Conservation (phyloP, 2,797 vertebrate species). For the Danio kyathit region DNA sequence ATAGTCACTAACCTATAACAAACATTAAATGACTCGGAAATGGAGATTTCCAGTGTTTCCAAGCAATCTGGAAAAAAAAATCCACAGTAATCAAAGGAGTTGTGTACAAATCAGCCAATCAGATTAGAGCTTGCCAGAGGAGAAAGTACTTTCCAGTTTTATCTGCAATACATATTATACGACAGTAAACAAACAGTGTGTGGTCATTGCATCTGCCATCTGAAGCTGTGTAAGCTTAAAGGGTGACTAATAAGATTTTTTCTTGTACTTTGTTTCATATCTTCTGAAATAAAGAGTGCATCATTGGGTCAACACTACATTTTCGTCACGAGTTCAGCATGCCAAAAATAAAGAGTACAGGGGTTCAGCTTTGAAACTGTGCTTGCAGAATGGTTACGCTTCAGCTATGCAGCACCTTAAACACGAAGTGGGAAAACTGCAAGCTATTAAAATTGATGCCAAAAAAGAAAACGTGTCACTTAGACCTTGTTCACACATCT, state of each 20-base stretch:
- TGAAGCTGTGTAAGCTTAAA: background rate
- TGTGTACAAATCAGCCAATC: constrained; percentile 7
- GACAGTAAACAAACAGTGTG: background rate
- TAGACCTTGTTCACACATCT: background rate
- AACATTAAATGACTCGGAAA: too few species aligned
- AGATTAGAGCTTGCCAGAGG: constrained; percentile 17
- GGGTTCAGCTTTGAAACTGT: background rate
- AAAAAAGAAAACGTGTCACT: constrained; percentile 9
- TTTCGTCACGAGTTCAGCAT: background rate
- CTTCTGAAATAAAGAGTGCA: background rate
- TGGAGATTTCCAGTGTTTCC: too few species aligned
- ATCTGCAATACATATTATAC: background rate
- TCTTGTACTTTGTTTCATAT: background rate
- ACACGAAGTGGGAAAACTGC: background rate
- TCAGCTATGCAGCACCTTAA: background rate
- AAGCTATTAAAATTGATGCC: constrained; percentile 13
- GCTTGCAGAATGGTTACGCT: background rate
- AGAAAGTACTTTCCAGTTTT: background rate
- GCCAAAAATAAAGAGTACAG: background rate
- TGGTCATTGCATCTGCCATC: background rate
- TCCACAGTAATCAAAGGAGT: background rate
- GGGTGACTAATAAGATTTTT: background rate
- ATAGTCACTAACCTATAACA: too few species aligned
- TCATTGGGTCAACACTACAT: background rate
- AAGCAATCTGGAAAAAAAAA: background rate